phyloP scores from a whole-genome alignment of 2,113 vertebrate species.

The Oryzias curvinotus region DNA sequence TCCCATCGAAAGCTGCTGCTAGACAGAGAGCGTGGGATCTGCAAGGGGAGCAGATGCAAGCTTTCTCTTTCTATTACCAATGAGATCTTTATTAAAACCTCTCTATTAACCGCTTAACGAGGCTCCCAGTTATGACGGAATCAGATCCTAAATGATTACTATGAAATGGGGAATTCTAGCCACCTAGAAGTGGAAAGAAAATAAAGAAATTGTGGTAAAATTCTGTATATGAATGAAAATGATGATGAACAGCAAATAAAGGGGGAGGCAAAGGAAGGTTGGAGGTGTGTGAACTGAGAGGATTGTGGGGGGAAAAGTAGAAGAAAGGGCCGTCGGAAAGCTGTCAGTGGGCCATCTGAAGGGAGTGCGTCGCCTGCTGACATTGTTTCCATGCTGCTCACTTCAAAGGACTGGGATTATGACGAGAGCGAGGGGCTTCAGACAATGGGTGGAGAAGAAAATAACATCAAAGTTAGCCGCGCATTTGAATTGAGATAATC shows the following conservation, averaged over 20 bases:
- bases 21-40: conserved; percentile 29
- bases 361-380: conserved; percentile 70
- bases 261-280: conserved; percentile 21
- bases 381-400: conserved; percentile 77
- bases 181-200: conserved; percentile 21
- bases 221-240: conserved; percentile 28
- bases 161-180: conserved; percentile 15
- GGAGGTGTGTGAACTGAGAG: conserved; percentile 44
- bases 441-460: conserved; percentile 74
- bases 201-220: conserved; percentile 16
- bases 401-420: conserved; percentile 78
- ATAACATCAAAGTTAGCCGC: conserved; percentile 78
- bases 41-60: conserved; percentile 38
- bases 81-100: conserved; percentile 62
- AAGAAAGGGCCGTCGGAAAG: conserved; percentile 42
- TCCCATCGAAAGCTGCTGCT: conserved; percentile 13
- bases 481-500: conserved; percentile 76
- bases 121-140: conserved; percentile 62
- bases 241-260: conserved; percentile 22
- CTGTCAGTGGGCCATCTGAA: conserved; percentile 64
- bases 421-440: conserved; percentile 71
- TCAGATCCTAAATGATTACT: conserved; percentile 64
- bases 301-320: conserved; percentile 19
- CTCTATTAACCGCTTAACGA: conserved; percentile 63
- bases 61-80: conserved; percentile 53